Percentiles rank a stretch among this genome's conserved stretches.
Conservation (phyloP, 2,888 invertebrate genomes). For the Erebia palarica region DNA sequence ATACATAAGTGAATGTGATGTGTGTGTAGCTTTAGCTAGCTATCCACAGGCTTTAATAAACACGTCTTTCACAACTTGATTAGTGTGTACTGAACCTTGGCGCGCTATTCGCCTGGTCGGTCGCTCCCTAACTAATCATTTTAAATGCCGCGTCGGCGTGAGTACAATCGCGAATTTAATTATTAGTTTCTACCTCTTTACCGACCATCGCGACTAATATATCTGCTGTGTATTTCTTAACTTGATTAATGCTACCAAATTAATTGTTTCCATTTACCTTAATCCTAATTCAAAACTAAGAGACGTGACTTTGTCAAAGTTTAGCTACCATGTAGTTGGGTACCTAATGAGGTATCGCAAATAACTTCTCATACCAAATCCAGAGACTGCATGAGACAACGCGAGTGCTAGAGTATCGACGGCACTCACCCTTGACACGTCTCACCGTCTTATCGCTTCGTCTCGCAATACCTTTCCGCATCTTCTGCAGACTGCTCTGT, state of each 20-base stretch:
- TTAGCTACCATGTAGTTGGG: background rate
- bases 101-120: constrained; percentile 14
- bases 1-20: too few relatives aligned
- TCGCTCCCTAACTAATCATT: constrained; percentile 23
- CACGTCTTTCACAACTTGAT: constrained; percentile 28
- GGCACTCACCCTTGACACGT: too few relatives aligned
- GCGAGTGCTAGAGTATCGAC: too few relatives aligned
- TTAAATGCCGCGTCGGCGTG: constrained; percentile 20
- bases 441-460: too few relatives aligned
- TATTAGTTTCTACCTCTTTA: constrained; percentile 9
- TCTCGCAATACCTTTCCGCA: too few relatives aligned
- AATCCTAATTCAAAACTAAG: constrained; percentile 7
- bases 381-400: too few relatives aligned
- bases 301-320: background rate
- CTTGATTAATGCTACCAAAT: constrained; percentile 14
- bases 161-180: constrained; percentile 22
- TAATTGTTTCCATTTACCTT: constrained; percentile 10
- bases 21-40: background rate
- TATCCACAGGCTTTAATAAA: constrained; percentile 15
- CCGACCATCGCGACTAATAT: constrained; percentile 32
- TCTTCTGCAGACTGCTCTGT: too few relatives aligned
- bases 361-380: background rate
- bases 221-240: constrained; percentile 24
- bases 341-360: background rate
- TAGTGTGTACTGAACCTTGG: constrained; percentile 25